A percentile compares a stretch with the other conserved stretches of the same genome.
Conservation (phyloP, 2,797 vertebrate species). For the Phoxinus dragarum region DNA sequence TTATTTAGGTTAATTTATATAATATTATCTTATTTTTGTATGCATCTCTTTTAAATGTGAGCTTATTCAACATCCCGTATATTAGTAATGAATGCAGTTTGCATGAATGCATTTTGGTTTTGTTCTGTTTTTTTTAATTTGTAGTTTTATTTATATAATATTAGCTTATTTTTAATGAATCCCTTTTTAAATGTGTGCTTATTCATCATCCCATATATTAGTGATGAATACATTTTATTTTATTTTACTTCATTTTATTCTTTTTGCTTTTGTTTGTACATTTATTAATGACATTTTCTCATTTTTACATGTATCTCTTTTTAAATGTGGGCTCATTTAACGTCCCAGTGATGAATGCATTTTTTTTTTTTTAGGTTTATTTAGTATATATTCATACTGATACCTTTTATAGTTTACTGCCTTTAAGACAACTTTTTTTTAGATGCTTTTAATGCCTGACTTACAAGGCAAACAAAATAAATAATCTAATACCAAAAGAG, state of each 20-base stretch:
- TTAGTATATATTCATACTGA: not conserved
- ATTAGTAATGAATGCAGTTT: too few relatives aligned
- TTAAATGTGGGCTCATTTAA: not conserved
- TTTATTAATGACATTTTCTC: not conserved
- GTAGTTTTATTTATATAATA: too few relatives aligned
- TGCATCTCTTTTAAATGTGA: not conserved
- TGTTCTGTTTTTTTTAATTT: too few relatives aligned
- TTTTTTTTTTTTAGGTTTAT: not conserved
- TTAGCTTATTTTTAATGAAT: not conserved
- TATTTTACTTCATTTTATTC: not conserved
- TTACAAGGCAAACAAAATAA: not conserved
- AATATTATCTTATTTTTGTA: too few relatives aligned
- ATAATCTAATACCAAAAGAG: too few relatives aligned
- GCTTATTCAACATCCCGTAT: too few relatives aligned
- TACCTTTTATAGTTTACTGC: not conserved
- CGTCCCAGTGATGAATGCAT: not conserved
- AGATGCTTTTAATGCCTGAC: not conserved
- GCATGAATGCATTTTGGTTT: not conserved
- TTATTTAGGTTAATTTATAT: not conserved
- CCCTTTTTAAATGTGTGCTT: not conserved
- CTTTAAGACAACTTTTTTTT: not conserved
- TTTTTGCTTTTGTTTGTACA: not conserved
- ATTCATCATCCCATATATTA: not conserved
- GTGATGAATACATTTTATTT: not conserved
- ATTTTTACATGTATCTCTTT: too few relatives aligned